A percentile compares a stretch with the other conserved stretches of the same genome.
phyloP scores from a whole-genome alignment of 2,797 vertebrate genomes.

The Rhadinocentrus ornatus region DNA sequence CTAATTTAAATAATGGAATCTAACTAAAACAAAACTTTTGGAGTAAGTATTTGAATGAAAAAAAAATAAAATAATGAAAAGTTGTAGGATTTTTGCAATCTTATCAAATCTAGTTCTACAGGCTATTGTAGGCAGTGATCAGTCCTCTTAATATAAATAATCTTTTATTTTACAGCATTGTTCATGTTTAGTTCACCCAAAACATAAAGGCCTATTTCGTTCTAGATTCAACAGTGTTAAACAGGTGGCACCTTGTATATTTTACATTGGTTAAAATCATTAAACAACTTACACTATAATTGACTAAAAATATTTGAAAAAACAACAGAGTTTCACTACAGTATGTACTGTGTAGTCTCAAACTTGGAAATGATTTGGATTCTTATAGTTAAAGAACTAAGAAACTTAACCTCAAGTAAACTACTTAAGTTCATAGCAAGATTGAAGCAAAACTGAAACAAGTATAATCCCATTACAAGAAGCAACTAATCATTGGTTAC shows the following conservation, averaged over 20 bases:
- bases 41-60: neutral
- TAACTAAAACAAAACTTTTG: neutral
- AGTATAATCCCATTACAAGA: constrained; percentile 82
- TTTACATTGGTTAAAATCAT: constrained; percentile 77
- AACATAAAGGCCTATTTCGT: constrained; percentile 80
- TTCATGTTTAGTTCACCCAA: constrained; percentile 88
- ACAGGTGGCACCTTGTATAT: constrained; percentile 76
- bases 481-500: constrained; percentile 85
- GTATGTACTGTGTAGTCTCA: constrained; percentile 75
- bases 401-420: constrained; percentile 86
- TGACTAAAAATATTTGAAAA: constrained; percentile 83
- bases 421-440: constrained; percentile 79
- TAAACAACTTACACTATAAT: constrained; percentile 82
- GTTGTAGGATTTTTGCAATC: neutral
- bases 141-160: constrained; percentile 86
- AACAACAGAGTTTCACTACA: constrained; percentile 81
- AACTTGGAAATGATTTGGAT: constrained; percentile 78
- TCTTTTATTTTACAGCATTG: constrained; percentile 94
- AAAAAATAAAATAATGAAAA: neutral
- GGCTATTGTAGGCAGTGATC: constrained; percentile 54
- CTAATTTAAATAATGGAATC: neutral
- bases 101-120: constrained; percentile 1
- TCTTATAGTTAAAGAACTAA: constrained; percentile 85
- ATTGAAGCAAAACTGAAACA: constrained; percentile 80
- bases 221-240: constrained; percentile 79